These are phyloP conservation scores for Polyommatus icarus DNA, from an alignment of 2,888 invertebrate species.

Conservation along the genomic window DNA sequence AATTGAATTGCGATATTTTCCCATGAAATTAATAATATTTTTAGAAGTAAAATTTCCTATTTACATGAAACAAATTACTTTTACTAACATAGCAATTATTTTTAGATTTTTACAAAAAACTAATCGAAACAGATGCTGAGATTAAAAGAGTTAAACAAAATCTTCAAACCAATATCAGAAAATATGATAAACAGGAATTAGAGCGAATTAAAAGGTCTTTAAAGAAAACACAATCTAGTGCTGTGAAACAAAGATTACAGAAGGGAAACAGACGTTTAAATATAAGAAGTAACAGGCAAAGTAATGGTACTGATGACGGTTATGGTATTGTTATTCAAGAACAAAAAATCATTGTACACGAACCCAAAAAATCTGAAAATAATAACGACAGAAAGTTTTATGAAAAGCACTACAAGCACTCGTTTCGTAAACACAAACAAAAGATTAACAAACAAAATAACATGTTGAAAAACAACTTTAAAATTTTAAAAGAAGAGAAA, in stretches of 20 bases:
- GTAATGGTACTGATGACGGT: conserved; percentile 41
- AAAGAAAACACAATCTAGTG: conserved; percentile 2
- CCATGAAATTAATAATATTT: too few relatives aligned
- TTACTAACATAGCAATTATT: conserved; percentile 33
- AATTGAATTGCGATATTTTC: too few relatives aligned
- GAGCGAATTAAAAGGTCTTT: conserved; percentile 53
- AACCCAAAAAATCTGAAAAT: conserved; percentile 60
- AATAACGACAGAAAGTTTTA: conserved; percentile 51
- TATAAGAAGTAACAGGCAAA: conserved; percentile 31
- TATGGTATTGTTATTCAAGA: conserved; percentile 54
- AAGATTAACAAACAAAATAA: conserved; percentile 51
- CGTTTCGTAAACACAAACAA: conserved; percentile 61
- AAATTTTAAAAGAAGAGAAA: not conserved
- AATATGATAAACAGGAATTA: conserved; percentile 37
- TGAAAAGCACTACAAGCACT: conserved; percentile 58
- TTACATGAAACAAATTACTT: not conserved
- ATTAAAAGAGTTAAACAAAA: conserved; percentile 58
- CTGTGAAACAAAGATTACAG: conserved; percentile 19
- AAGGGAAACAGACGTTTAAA: conserved; percentile 32
- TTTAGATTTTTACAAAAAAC: conserved; percentile 66
- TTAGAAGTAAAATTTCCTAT: too few relatives aligned
- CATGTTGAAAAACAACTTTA: conserved; percentile 29
- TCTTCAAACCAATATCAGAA: conserved; percentile 34
- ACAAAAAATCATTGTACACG: conserved; percentile 54
- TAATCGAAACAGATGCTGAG: conserved; percentile 61